Conservation (phyloP, 2,888 invertebrate genomes). For the Tetragonisca angustula region DNA sequence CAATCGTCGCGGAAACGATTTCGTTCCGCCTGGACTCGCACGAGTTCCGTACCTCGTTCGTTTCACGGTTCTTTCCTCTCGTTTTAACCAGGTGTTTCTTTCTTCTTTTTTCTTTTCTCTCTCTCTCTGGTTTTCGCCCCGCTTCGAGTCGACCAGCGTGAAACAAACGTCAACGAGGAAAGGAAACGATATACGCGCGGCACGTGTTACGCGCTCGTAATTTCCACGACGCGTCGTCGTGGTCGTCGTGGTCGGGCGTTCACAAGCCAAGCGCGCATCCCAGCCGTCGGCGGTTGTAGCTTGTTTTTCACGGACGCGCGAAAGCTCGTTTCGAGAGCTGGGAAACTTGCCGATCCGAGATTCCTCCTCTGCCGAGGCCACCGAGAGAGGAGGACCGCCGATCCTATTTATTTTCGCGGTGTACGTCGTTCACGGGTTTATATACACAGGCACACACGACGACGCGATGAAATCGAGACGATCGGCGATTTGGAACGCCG, state of each 20-base stretch:
- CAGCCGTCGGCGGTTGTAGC: background rate
- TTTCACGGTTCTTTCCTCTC: background rate
- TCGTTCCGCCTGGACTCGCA: background rate
- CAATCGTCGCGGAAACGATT: background rate
- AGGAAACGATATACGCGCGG: conserved; percentile 5
- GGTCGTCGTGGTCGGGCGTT: background rate
- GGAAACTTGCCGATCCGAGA: background rate
- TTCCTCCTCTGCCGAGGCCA: accelerated
- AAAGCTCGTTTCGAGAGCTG: background rate
- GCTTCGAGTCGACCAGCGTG: background rate
- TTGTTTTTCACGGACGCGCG: background rate
- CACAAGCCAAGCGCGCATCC: background rate
- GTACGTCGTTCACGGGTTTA: background rate
- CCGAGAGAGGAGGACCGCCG: background rate
- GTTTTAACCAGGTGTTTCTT: background rate
- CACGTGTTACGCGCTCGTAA: conserved; percentile 3
- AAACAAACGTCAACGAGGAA: background rate
- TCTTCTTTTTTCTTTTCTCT: background rate
- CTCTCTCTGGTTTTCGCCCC: background rate
- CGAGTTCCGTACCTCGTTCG: background rate
- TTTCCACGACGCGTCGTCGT: background rate
- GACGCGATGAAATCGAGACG: background rate
- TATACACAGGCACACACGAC: background rate
- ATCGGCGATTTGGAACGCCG: background rate
- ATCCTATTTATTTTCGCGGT: background rate